Conservation (phyloP, 2,797 vertebrate genomes). For the Anas acuta region DNA sequence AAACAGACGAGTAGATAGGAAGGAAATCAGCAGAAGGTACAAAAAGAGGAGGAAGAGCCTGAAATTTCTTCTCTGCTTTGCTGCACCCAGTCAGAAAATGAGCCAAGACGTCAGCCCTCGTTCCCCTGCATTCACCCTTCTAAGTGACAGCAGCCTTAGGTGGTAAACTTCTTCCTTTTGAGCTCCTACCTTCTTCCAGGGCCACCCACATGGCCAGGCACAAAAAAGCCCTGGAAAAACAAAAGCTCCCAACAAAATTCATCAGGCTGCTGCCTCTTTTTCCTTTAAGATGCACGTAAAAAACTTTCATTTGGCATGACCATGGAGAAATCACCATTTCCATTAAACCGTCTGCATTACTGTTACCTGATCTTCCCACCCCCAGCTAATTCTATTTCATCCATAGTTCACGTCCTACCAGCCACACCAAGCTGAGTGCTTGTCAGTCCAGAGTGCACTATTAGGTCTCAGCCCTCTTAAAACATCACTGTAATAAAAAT, state of each 20-base stretch:
- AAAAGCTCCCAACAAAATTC: not conserved
- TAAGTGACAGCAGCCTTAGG: not conserved
- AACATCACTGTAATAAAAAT: not conserved
- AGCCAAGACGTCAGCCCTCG: not conserved
- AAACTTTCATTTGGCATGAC: not conserved
- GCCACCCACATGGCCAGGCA: not conserved
- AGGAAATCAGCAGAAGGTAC: conserved; percentile 2
- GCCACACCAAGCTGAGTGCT: not conserved
- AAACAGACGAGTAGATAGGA: not conserved
- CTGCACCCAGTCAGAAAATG: not conserved
- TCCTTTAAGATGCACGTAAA: not conserved
- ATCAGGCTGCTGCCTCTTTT: not conserved
- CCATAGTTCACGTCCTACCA: not conserved
- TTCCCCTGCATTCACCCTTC: not conserved
- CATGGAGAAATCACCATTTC: not conserved
- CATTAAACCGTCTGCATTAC: not conserved
- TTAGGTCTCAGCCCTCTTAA: not conserved
- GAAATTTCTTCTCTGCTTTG: not conserved
- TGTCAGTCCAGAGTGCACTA: not conserved
- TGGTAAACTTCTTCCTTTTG: not conserved
- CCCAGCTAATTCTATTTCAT: conserved; percentile 27
- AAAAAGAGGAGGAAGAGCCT: not conserved
- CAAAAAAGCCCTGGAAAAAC: not conserved
- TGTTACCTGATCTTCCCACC: not conserved
- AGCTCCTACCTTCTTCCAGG: not conserved